Evolutionary conservation across 2,113 vertebrate genomes (phyloP), one percentile per base, ranked within the genome.

Genomic region (Engraulis encrasicolus): DNA sequence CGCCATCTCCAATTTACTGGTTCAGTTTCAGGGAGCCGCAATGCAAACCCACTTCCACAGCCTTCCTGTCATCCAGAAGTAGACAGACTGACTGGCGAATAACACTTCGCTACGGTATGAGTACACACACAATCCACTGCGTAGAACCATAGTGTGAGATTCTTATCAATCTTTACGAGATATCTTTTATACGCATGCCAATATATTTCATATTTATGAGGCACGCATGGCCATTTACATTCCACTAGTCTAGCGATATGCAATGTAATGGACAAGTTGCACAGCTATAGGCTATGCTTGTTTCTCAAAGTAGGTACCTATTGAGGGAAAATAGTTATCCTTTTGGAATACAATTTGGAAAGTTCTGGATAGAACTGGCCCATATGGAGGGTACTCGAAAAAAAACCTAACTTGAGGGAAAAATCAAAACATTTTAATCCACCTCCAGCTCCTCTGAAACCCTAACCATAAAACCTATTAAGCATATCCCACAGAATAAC

Each of bases 1-100:
- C 94, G 94, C 93, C 95, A 93, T 95, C 94, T 92, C 93, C 88
- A 82, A 91, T 90, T 85, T 89, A 78, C 82, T 84, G 86, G 90
- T 90, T 91, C 90, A 91, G 82, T 88, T 86, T 84, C 86, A 50
- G 87, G 88, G 90, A 92, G 90, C 93, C 90, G 18, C 66, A 40
- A 82, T 20, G 37, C 40, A 50, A 74, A 74, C 61, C 27, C 23
- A 17, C 48, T 14, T 27, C 48, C 34, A 52, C 88, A 87, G 58
- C 58, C 12, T 66, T 66, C 58, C 58, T 66, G 58, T 66, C 58
- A 66, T 66, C 58, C 58, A 66, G 58, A 66, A 66, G 58, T 27
- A 66, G 58, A 19, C n/a, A 9, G n/a, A 66, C 58, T 58, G 40
- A 45, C 54, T 66, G 58, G 58, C 58, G 27, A 66, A 66, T 66